phyloP scores from a whole-genome alignment of 2,113 vertebrate genomes.

The Nestor notabilis region DNA sequence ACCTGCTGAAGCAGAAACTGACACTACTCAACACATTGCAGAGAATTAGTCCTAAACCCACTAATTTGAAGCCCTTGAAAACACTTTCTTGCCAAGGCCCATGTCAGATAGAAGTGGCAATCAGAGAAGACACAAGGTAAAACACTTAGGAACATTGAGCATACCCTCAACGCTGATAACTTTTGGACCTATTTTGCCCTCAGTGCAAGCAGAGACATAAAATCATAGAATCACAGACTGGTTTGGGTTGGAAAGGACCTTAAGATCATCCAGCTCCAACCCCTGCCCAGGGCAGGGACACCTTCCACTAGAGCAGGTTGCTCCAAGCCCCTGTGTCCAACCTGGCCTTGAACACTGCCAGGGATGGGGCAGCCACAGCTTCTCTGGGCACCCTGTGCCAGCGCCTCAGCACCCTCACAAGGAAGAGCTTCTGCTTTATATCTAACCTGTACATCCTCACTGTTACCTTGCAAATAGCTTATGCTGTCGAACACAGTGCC shows the following conservation, averaged over 20 bases:
- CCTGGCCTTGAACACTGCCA: not conserved
- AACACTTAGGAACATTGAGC: not conserved
- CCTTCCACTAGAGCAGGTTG: not conserved
- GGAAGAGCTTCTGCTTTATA: not conserved
- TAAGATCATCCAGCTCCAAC: not conserved
- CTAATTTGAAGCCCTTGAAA: not conserved
- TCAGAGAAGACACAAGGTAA: not conserved
- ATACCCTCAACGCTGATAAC: rapidly evolving
- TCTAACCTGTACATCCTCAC: not conserved
- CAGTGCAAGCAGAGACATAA: not conserved
- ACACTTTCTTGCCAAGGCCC: not conserved
- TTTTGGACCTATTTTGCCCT: not conserved
- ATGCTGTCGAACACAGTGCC: not conserved
- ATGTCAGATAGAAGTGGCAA: not conserved
- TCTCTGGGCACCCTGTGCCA: not conserved
- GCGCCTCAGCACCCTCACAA: not conserved
- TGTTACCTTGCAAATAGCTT: not conserved
- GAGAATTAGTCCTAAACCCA: not conserved
- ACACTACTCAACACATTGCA: not conserved
- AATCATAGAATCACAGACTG: not conserved
- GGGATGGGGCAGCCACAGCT: not conserved
- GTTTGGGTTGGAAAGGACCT: not conserved
- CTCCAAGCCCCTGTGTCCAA: not conserved
- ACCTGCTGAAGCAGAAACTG: not conserved
- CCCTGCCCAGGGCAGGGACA: not conserved